These are phyloP conservation scores for Hirudo medicinalis DNA, from an alignment of 1,140 invertebrate species.

Conservation along the genomic window DNA sequence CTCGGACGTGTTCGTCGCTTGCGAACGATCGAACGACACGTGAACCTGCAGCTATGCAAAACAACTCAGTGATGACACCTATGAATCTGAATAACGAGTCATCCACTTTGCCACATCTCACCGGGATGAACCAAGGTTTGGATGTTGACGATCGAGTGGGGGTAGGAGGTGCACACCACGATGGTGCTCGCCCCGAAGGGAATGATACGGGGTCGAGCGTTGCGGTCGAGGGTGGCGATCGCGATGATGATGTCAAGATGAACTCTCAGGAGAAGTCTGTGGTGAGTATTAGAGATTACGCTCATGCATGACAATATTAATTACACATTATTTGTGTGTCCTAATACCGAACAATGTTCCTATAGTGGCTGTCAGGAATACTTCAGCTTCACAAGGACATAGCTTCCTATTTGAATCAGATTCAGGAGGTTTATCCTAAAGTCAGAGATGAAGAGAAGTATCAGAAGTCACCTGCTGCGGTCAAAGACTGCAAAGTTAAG, in stretches of 20 bases:
- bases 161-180: not conserved
- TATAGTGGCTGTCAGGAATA: not conserved
- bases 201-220: not conserved
- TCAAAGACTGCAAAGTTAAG: too few species aligned
- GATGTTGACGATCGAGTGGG: not conserved
- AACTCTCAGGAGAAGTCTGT: too few species aligned
- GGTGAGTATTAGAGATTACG: constrained; percentile 50
- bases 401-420: too few species aligned
- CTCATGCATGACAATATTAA: not conserved
- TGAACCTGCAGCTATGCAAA: too few species aligned
- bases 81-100: too few species aligned
- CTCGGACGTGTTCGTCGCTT: too few species aligned
- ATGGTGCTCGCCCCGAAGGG: not conserved
- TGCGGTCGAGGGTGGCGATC: not conserved
- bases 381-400: constrained; percentile 1
- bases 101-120: too few species aligned
- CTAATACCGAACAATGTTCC: not conserved
- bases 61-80: too few species aligned
- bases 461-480: too few species aligned
- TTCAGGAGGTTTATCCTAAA: too few species aligned
- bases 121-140: not conserved
- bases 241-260: not conserved
- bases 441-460: too few species aligned
- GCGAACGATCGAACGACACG: too few species aligned
- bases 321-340: not conserved